phyloP scores from a whole-genome alignment of 2,113 vertebrate genomes.

The Neotragus moschatus region DNA sequence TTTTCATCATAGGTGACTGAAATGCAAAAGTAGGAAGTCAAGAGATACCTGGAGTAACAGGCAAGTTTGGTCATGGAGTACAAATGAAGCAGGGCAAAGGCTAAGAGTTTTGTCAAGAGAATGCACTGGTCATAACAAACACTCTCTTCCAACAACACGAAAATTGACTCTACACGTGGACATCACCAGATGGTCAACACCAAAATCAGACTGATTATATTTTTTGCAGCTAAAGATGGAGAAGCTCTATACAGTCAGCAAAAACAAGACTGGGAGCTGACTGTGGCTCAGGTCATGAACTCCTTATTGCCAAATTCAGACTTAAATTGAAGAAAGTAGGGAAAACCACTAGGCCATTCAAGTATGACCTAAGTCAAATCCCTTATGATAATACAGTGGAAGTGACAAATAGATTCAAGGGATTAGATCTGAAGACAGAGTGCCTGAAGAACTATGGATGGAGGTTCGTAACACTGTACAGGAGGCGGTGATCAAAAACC shows the following conservation, averaged over 20 bases:
- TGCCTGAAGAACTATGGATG: not conserved
- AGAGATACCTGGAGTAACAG: not conserved
- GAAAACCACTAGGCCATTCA: not conserved
- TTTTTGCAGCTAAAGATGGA: not conserved
- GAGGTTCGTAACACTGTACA: not conserved
- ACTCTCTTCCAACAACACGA: not conserved
- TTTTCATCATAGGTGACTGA: not conserved
- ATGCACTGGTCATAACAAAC: not conserved
- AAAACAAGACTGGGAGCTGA: not conserved
- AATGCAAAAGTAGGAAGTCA: not conserved
- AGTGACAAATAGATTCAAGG: not conserved
- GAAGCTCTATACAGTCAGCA: not conserved
- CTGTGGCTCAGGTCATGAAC: not conserved
- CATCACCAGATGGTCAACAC: not conserved
- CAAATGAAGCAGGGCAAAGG: not conserved
- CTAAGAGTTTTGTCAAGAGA: not conserved
- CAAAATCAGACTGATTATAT: not conserved
- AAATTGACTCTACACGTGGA: not conserved
- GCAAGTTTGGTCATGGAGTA: not conserved
- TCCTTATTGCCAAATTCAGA: not conserved
- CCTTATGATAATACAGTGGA: not conserved
- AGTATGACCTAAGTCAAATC: not conserved
- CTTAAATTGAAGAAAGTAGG: not conserved
- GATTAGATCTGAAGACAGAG: not conserved
- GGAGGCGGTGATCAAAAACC: not conserved